phyloP scores from a whole-genome alignment of 1,140 invertebrate species.

The Solenopsis invicta region DNA sequence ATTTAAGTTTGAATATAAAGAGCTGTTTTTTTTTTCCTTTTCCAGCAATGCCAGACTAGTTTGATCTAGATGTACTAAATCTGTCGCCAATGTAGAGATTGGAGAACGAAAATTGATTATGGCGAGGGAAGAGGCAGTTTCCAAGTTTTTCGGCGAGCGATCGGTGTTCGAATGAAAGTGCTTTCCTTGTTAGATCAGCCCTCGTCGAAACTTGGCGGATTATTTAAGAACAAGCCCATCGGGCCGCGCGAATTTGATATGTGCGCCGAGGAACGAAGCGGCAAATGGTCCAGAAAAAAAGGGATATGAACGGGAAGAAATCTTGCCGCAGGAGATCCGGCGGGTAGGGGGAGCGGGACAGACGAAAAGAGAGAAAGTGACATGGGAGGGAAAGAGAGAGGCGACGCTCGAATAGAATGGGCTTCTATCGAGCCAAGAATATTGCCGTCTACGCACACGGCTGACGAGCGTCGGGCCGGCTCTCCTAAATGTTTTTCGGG shows the following conservation, averaged over 20 bases:
- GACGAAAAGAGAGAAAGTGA: conserved; percentile 16
- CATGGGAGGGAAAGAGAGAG: conserved; percentile 70
- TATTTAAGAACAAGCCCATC: conserved; percentile 44
- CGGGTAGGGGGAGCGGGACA: not conserved
- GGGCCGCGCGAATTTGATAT: conserved; percentile 72
- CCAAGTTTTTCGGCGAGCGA: conserved; percentile 2
- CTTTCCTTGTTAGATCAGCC: conserved; percentile 19
- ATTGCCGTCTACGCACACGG: conserved; percentile 73
- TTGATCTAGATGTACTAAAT: not conserved
- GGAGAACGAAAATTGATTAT: conserved; percentile 23
- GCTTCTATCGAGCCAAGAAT: conserved; percentile 80
- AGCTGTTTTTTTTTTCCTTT: not conserved
- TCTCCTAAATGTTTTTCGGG: conserved; percentile 66
- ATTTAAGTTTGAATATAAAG: not conserved
- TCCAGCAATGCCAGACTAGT: not conserved
- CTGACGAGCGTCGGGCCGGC: conserved; percentile 37
- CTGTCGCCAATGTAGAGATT: not conserved
- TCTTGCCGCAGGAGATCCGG: conserved; percentile 11
- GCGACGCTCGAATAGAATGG: conserved; percentile 56
- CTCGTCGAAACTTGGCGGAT: conserved; percentile 27
- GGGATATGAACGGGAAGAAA: conserved; percentile 34
- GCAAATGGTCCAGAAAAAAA: conserved; percentile 59
- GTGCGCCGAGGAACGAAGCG: conserved; percentile 52
- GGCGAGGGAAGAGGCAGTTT: not conserved
- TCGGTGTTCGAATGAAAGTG: conserved; percentile 24